These are phyloP conservation scores for Butorides virescens DNA, from an alignment of 2,113 vertebrate genomes.

Conservation along the genomic window DNA sequence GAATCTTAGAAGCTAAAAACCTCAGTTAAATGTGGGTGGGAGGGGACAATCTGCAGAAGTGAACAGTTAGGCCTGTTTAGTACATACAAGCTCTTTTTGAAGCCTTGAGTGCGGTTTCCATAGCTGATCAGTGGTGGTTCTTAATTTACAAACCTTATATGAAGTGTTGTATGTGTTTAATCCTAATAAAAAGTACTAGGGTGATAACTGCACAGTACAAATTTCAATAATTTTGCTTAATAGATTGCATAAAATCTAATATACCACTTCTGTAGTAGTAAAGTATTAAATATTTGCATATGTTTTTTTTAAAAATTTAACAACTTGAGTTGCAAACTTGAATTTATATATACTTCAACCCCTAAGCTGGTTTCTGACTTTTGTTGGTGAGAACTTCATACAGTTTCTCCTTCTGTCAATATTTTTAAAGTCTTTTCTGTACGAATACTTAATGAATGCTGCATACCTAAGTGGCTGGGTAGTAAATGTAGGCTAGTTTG, in stretches of 20 bases:
- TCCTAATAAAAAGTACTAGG: not conserved
- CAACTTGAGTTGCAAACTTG: not conserved
- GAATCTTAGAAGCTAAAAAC: not conserved
- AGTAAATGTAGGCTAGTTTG: not conserved
- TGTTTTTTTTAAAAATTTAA: not conserved
- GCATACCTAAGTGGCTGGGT: not conserved
- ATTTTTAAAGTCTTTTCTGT: constrained; percentile 7
- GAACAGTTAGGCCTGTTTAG: not conserved
- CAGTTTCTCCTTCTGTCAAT: constrained; percentile 1
- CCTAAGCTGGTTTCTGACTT: not conserved
- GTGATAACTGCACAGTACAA: not conserved
- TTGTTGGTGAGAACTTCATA: not conserved
- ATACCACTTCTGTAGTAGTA: not conserved
- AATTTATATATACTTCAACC: not conserved
- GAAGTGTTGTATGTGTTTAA: not conserved
- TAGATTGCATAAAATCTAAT: not conserved
- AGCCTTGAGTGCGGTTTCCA: not conserved
- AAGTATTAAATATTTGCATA: not conserved
- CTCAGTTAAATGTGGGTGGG: not conserved
- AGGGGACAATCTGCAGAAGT: not conserved
- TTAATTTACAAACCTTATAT: not conserved
- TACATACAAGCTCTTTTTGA: not conserved
- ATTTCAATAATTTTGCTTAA: not conserved
- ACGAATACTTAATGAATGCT: constrained; percentile 48
- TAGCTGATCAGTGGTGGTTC: not conserved